Percentiles rank a stretch among this genome's conserved stretches.
Conservation (phyloP, 37 sponge, comb jelly and placozoan genomes). For the Agelas oroides region DNA sequence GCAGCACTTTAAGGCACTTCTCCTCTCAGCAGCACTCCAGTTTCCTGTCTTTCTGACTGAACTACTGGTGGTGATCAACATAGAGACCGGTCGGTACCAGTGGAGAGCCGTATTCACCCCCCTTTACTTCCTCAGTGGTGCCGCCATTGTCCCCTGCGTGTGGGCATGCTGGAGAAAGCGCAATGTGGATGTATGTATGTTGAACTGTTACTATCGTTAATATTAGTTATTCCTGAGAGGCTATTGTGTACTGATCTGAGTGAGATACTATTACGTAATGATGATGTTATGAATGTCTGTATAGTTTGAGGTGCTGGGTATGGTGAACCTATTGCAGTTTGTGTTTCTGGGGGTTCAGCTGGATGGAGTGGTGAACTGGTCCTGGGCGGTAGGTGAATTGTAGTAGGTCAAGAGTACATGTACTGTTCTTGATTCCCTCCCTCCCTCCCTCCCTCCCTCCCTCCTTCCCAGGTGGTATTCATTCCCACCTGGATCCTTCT, state of each 20-base stretch:
- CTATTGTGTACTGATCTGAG: too few species aligned
- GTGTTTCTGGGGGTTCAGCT: slow-evolving; percentile 66
- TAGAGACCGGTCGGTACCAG: slow-evolving; percentile 40
- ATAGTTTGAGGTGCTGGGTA: slow-evolving; percentile 53
- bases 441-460: background rate
- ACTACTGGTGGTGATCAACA: slow-evolving; percentile 58
- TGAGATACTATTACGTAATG: too few species aligned
- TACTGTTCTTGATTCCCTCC: too few species aligned
- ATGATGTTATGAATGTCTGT: too few species aligned
- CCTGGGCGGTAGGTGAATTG: slow-evolving; percentile 69
- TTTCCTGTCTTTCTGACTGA: slow-evolving; percentile 59
- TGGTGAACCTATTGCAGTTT: slow-evolving; percentile 64
- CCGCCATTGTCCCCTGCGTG: slow-evolving; percentile 33
- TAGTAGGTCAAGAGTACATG: too few species aligned
- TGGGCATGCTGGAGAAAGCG: slow-evolving; percentile 53
- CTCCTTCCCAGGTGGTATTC: slow-evolving; percentile 43
- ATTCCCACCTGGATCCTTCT: slow-evolving; percentile 67
- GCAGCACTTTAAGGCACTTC: slow-evolving; percentile 59
- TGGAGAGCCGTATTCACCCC: slow-evolving; percentile 80
- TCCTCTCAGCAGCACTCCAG: slow-evolving; percentile 44
- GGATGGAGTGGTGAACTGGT: slow-evolving; percentile 56
- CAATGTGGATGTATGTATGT: slow-evolving; percentile 61
- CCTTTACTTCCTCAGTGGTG: slow-evolving; percentile 47
- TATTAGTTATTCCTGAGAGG: too few species aligned
- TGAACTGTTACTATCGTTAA: too few species aligned